Percentiles rank a stretch among this genome's conserved stretches.
phyloP scores from a whole-genome alignment of 2,888 invertebrate genomes.

The Carterocephalus palaemon region DNA sequence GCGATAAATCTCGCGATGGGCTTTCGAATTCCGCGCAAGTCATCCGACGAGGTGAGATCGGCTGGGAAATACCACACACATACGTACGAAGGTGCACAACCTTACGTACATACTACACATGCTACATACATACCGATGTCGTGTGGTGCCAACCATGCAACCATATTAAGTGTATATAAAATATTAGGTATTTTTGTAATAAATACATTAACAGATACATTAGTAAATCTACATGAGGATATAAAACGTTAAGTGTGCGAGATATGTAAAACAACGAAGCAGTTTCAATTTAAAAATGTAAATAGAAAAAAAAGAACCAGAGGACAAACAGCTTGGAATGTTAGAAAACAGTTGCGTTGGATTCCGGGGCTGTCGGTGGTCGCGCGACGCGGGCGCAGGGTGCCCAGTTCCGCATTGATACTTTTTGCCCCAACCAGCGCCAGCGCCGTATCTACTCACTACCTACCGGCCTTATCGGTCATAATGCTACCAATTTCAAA shows the following conservation, averaged over 20 bases:
- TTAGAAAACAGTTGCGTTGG: conserved; percentile 54
- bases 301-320: conserved; percentile 17
- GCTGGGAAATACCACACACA: conserved; percentile 73
- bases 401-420: conserved; percentile 65
- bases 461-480: conserved; percentile 22
- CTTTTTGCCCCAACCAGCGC: conserved; percentile 49
- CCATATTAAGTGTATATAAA: conserved; percentile 41
- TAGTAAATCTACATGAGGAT: conserved; percentile 41
- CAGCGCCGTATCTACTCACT: conserved; percentile 22
- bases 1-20: conserved; percentile 77
- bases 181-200: conserved; percentile 39
- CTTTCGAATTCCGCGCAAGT: conserved; percentile 78
- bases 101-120: conserved; percentile 54
- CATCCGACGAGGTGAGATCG: conserved; percentile 75
- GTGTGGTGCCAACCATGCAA: conserved; percentile 49
- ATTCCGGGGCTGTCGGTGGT: conserved; percentile 49
- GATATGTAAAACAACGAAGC: conserved; percentile 8
- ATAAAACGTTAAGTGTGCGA: conserved; percentile 9
- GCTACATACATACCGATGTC: conserved; percentile 53
- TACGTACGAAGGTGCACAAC: conserved; percentile 51
- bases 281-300: conserved; percentile 1
- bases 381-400: too few relatives aligned
- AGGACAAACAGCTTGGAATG: conserved; percentile 51
- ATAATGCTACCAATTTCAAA: conserved; percentile 20
- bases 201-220: conserved; percentile 19